Percentiles rank a stretch among this genome's conserved stretches.
phyloP scores from a whole-genome alignment of 92 coral and sea anemone genomes.

The Epizoanthus ramosus region DNA sequence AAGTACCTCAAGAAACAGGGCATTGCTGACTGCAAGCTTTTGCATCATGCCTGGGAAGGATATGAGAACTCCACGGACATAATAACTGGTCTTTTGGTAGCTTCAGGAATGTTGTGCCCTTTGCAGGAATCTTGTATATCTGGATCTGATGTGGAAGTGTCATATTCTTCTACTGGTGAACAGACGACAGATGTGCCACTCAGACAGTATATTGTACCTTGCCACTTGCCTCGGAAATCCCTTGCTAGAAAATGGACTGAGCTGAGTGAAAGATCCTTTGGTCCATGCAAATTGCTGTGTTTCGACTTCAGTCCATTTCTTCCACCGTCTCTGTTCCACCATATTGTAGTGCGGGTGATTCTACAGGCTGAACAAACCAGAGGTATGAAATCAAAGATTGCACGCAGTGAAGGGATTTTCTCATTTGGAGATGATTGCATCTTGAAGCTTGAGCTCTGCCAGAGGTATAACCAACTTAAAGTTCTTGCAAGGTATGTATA shows the following conservation, averaged over 20 bases:
- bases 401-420: conserved; percentile 39
- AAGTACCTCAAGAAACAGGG: conserved; percentile 40
- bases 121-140: background rate
- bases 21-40: conserved; percentile 10
- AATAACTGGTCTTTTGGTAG: conserved; percentile 23
- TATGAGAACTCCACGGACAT: background rate
- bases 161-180: background rate
- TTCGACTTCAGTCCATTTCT: conserved; percentile 53
- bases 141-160: background rate
- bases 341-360: conserved; percentile 35
- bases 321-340: conserved; percentile 53
- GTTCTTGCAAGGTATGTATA: conserved; percentile 42
- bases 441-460: conserved; percentile 38
- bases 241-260: conserved; percentile 25
- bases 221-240: conserved; percentile 35
- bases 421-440: conserved; percentile 43
- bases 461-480: conserved; percentile 46
- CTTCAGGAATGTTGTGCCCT: conserved; percentile 21
- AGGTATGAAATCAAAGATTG: conserved; percentile 33
- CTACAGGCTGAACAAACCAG: conserved; percentile 33
- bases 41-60: conserved; percentile 43
- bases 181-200: background rate
- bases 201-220: conserved; percentile 44
- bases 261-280: background rate
- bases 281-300: conserved; percentile 23